Percentiles rank a stretch among this genome's conserved stretches.
These are phyloP conservation scores for Blera fallax DNA, from an alignment of 2,888 invertebrate genomes.

Conservation along the genomic window DNA sequence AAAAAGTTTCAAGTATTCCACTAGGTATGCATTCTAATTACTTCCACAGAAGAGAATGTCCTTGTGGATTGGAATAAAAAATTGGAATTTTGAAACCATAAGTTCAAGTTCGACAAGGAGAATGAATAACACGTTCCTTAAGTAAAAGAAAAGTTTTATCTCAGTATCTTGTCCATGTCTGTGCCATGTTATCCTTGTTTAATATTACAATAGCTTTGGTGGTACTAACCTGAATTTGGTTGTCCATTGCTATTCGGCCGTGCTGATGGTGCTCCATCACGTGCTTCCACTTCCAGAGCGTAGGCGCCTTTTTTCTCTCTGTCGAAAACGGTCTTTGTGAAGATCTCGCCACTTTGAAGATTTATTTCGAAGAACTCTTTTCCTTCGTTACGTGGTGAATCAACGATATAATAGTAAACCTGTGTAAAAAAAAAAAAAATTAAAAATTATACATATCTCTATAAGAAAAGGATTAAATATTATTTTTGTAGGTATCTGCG, in stretches of 20 bases:
- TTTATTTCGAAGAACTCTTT: constrained; percentile 98
- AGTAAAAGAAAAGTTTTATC: no score
- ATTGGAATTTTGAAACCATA: background rate
- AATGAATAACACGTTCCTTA: background rate
- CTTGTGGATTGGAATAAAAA: background rate
- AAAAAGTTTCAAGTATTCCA: background rate
- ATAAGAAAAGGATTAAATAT: constrained; percentile 45
- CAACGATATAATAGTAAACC: constrained; percentile 97
- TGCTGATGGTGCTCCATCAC: constrained; percentile 98
- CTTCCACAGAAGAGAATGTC: background rate
- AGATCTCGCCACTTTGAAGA: constrained; percentile 96
- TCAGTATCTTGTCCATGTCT: no score
- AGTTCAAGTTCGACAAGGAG: background rate
- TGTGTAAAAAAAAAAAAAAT: constrained; percentile 79
- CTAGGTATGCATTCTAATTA: background rate
- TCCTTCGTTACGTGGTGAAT: constrained; percentile 95
- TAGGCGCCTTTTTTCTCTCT: constrained; percentile 98
- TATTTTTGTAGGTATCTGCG: constrained; percentile 25
- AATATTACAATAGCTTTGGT: constrained; percentile 79
- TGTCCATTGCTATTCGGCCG: constrained; percentile 96
- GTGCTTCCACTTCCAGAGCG: constrained; percentile 97
- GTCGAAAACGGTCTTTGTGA: constrained; percentile 97
- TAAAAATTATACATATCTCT: background rate
- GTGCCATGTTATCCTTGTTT: background rate
- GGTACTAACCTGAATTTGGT: constrained; percentile 99